Percentiles rank a stretch among this genome's conserved stretches.
phyloP scores from a whole-genome alignment of 2,888 invertebrate species.

The Cryptocephalus moraei region DNA sequence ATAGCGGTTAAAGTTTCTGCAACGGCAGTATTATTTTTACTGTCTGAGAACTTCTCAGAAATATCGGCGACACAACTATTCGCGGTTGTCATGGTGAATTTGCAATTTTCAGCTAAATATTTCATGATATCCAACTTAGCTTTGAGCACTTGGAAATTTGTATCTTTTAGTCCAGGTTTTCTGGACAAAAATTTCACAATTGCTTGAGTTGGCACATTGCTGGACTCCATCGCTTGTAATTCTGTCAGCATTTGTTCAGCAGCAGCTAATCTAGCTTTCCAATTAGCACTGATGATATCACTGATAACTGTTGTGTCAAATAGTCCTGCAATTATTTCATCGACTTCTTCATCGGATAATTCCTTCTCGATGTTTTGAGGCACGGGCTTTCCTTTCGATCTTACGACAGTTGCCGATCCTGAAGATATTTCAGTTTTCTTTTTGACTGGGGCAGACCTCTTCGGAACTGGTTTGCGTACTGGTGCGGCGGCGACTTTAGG shows the following conservation, averaged over 20 bases:
- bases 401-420: conserved; percentile 24
- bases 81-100: conserved; percentile 60
- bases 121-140: conserved; percentile 70
- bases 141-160: conserved; percentile 85
- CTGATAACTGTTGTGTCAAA: conserved; percentile 50
- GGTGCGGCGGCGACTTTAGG: conserved; percentile 26
- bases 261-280: conserved; percentile 72
- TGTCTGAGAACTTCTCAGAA: conserved; percentile 75
- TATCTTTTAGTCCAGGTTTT: conserved; percentile 83
- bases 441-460: conserved; percentile 10
- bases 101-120: conserved; percentile 64
- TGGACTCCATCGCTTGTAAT: conserved; percentile 50
- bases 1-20: conserved; percentile 63
- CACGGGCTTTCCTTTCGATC: conserved; percentile 20
- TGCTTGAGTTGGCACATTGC: conserved; percentile 63
- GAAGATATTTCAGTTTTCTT: conserved; percentile 21
- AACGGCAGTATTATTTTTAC: conserved; percentile 62
- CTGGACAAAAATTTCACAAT: conserved; percentile 61
- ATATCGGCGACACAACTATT: conserved; percentile 70
- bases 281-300: conserved; percentile 68
- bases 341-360: conserved; percentile 66
- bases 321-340: conserved; percentile 57
- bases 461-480: conserved; percentile 4
- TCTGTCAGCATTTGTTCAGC: conserved; percentile 60
- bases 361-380: conserved; percentile 48